Percentiles rank a stretch among this genome's conserved stretches.
Conservation (phyloP, 2,888 invertebrate species). For the Ectobius pallidus region DNA sequence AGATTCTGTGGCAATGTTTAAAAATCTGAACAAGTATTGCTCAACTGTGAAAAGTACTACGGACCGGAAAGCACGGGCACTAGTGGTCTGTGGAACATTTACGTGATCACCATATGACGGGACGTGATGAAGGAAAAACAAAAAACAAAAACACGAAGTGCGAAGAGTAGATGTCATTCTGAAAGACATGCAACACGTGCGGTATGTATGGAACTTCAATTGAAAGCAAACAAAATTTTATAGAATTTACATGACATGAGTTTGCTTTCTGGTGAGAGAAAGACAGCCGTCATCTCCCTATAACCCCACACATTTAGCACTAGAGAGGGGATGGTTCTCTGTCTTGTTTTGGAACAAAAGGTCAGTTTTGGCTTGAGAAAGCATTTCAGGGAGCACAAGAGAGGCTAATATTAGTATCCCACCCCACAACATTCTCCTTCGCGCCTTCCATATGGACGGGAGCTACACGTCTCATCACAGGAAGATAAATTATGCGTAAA, state of each 20-base stretch:
- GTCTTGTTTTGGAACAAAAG: not conserved
- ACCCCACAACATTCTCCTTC: not conserved
- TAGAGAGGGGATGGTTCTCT: constrained; percentile 5
- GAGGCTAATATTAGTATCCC: constrained; percentile 13
- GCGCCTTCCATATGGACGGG: no score
- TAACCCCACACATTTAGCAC: constrained; percentile 8
- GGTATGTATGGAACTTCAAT: not conserved
- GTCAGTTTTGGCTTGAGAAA: constrained; percentile 22
- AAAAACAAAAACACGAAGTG: not conserved
- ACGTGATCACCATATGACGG: not conserved
- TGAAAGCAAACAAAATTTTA: constrained; percentile 12
- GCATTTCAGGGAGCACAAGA: constrained; percentile 9
- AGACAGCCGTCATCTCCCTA: constrained; percentile 3
- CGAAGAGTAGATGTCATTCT: not conserved
- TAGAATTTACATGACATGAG: constrained; percentile 25
- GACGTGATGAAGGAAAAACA: not conserved
- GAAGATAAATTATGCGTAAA: no score
- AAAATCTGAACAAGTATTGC: no score
- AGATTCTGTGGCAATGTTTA: no score
- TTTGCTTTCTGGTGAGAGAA: constrained; percentile 14
- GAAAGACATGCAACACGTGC: not conserved
- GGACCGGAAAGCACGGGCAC: no score
- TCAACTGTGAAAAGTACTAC: no score
- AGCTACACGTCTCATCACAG: no score
- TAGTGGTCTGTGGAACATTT: no score